Base-by-base conservation (phyloP, 1,140 invertebrate genomes). In the Nasonia giraulti region DNA sequence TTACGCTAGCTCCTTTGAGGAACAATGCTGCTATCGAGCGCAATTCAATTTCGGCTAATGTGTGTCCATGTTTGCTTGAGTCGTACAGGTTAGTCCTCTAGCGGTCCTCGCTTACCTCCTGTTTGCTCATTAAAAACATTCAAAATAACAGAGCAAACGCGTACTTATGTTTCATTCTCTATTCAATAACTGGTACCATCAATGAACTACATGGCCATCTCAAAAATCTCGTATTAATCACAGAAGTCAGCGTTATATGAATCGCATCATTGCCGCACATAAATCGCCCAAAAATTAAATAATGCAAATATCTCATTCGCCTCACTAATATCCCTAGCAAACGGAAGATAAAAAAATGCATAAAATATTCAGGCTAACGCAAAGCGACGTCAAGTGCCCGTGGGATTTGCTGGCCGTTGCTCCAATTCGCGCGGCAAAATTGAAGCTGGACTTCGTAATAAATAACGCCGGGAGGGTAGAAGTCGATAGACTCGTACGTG, bases 401-500 rank as follows among this genome's bases (percentile, higher is more conserved):
- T 4, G 73, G 73, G 73, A 75, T 44, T 40, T 44, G 33, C 20
- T 2, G 14, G 20, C 12, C 27, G 68, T 62, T 27, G 14, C 27
- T 71, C 68, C 20, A n/a, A 62, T 62, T 62, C 20, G 6, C 55
- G 55, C 20, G 20, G 55, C 55, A 20, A 40, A 75, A 75, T 40
- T 75, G 73, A 44, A 75, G 14, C 27, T 10, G 62, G 55, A 27
- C 78, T 69, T 40, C 62, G 73, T 27, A 82, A 82, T 82, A 82
- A 75, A 82, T 82, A 82, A 82, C 80, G 20, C 23, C n/a, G 1
- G 5, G 14, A 40, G n/a, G 44, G 10, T 17, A 66, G 73, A n/a
- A 81, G 47, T 74, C 23, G 27, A 82, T 75, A 82, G 23, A 75
- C 27, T 40, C n/a, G 2, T 2, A 62, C 55, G 55, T n/a, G 55